A percentile compares a stretch with the other conserved stretches of the same genome.
phyloP scores from a whole-genome alignment of 2,113 vertebrate species.

The Bufo bufo region DNA sequence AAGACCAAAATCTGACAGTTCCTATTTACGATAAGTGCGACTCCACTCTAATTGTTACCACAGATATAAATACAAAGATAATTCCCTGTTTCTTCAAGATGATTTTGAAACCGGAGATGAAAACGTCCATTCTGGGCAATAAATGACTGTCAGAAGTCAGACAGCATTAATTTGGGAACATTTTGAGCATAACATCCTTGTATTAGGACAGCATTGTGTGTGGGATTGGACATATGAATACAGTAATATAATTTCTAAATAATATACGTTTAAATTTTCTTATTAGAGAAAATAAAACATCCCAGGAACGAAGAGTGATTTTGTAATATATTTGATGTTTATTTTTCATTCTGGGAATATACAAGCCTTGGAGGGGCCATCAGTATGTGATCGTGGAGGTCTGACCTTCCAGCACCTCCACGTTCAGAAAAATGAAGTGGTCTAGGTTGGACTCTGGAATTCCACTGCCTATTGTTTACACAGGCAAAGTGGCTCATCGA shows the following conservation, averaged over 20 bases:
- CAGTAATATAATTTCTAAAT: not conserved
- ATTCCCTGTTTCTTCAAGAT: conserved; percentile 72
- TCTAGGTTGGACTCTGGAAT: too few species aligned
- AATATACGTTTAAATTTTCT: not conserved
- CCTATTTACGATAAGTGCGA: conserved; percentile 79
- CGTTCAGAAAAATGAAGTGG: too few species aligned
- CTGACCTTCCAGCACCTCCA: too few species aligned
- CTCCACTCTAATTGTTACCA: conserved; percentile 80
- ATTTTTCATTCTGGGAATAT: not conserved
- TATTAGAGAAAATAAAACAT: not conserved
- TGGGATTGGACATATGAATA: not conserved
- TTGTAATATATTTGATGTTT: too few species aligned
- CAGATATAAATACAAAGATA: conserved; percentile 77
- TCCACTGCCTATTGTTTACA: too few species aligned
- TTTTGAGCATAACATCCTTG: not conserved
- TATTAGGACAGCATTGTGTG: not conserved
- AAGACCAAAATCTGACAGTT: conserved; percentile 81
- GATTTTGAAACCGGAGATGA: conserved; percentile 57
- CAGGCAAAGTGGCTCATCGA: not conserved
- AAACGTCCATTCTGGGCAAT: not conserved
- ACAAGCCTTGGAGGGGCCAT: not conserved
- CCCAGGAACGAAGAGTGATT: not conserved
- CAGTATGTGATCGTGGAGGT: too few species aligned
- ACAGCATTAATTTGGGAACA: conserved; percentile 40
- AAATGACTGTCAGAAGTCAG: conserved; percentile 25